Evolutionary conservation across 1,140 invertebrate species (phyloP).

Genomic region (Chionoecetes opilio): DNA sequence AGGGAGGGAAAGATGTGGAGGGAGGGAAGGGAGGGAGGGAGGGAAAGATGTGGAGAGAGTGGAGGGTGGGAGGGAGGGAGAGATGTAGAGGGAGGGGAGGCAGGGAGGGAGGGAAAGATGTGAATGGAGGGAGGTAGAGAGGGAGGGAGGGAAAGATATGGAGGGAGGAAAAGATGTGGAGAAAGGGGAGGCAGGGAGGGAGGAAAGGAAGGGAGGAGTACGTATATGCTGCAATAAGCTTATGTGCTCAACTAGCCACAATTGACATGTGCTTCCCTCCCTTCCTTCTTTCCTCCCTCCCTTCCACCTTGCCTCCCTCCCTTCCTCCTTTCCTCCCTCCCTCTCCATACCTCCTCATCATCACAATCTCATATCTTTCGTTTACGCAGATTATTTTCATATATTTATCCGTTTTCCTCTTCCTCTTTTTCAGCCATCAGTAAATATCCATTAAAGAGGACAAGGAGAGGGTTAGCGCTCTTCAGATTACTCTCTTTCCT

Average conservation of each 20-base stretch:
- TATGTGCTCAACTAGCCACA: background rate
- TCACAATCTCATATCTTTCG: background rate
- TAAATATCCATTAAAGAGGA: too few species aligned
- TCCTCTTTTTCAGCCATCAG: background rate
- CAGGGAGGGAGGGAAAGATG: background rate
- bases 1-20: too few species aligned
- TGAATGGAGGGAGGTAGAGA: background rate
- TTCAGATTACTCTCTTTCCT: too few species aligned
- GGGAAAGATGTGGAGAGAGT: background rate
- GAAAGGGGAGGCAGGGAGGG: background rate
- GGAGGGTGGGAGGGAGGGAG: background rate
- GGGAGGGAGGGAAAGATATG: background rate
- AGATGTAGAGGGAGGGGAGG: background rate
- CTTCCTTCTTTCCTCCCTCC: background rate
- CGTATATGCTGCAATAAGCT: background rate
- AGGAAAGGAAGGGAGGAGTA: background rate
- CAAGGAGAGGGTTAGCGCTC: too few species aligned
- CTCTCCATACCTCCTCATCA: background rate
- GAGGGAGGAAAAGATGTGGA: background rate
- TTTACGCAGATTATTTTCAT: background rate
- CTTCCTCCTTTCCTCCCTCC: background rate
- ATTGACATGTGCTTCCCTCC: background rate
- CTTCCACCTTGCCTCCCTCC: background rate
- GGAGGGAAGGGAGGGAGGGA: background rate
- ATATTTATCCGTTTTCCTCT: background rate